Evolutionary conservation across 2,797 vertebrate species (phyloP).

Genomic region (Gallirallus australis): DNA sequence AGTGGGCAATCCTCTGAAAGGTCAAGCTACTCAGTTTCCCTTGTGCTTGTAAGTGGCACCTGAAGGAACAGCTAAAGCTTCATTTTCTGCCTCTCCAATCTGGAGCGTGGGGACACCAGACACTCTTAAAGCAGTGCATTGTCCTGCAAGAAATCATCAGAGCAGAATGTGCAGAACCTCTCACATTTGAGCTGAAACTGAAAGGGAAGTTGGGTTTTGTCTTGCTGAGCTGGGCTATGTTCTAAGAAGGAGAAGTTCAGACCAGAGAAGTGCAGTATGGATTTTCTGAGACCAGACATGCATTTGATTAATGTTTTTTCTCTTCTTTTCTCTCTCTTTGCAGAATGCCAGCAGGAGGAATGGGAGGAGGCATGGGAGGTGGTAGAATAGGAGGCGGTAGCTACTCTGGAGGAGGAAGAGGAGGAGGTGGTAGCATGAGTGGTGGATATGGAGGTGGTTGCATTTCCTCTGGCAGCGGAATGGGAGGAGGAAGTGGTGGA

Average conservation of each 20-base stretch:
- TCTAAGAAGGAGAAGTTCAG: neutral
- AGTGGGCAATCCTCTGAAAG: neutral
- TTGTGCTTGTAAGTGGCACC: neutral
- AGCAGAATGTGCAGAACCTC: neutral
- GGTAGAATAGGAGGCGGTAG: slow-evolving; percentile 53
- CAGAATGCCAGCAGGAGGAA: slow-evolving; percentile 55
- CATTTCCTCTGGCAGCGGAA: neutral
- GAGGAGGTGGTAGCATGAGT: neutral
- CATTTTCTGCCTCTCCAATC: neutral
- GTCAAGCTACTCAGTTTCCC: neutral
- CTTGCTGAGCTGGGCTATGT: neutral
- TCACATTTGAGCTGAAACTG: neutral
- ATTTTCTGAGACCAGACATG: neutral
- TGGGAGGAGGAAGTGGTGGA: neutral
- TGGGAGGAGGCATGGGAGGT: slow-evolving; percentile 38
- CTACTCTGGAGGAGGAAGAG: slow-evolving; percentile 38
- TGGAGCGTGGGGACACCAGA: neutral
- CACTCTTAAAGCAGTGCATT: neutral
- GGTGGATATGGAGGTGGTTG: slow-evolving; percentile 32
- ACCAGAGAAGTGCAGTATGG: neutral
- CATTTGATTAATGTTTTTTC: neutral
- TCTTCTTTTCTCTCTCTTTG: slow-evolving; percentile 16
- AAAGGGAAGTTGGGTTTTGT: neutral
- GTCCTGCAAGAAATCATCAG: neutral
- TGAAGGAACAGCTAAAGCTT: neutral